These are phyloP conservation scores for Synergus laeviventris DNA, from an alignment of 2,888 invertebrate genomes.

Conservation along the genomic window DNA sequence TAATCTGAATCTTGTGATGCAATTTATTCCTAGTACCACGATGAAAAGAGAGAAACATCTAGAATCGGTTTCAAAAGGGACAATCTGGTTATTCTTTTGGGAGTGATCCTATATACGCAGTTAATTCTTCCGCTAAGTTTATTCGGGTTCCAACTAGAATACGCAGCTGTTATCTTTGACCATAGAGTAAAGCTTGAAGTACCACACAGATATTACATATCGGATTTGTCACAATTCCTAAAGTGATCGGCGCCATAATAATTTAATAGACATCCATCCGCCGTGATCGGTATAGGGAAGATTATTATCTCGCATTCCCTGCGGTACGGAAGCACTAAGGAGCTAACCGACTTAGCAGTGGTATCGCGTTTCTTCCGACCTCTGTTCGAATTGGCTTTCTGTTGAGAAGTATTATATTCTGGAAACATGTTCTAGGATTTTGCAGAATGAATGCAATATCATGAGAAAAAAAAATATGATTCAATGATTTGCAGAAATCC, in stretches of 20 bases:
- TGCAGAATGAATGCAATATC: not conserved
- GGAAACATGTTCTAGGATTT: conserved; percentile 43
- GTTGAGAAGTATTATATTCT: conserved; percentile 43
- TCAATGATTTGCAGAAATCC: not conserved
- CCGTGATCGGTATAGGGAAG: conserved; percentile 49
- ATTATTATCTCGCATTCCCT: conserved; percentile 55
- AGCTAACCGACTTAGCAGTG: conserved; percentile 74
- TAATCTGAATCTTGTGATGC: too few species aligned
- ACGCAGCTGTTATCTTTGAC: conserved; percentile 57
- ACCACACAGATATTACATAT: conserved; percentile 61
- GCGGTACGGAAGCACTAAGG: conserved; percentile 71
- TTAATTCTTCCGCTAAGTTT: conserved; percentile 22
- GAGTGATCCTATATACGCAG: conserved; percentile 46
- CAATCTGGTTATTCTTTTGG: conserved; percentile 28
- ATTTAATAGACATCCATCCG: conserved; percentile 73
- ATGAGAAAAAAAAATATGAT: not conserved
- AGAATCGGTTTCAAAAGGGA: not conserved
- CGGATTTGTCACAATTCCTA: conserved; percentile 75
- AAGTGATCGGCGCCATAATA: conserved; percentile 73
- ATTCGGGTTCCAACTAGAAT: conserved; percentile 31
- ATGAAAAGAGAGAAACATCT: not conserved
- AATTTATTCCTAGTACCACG: not conserved
- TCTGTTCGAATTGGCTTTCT: conserved; percentile 51
- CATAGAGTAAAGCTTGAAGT: conserved; percentile 38
- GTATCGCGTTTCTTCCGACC: conserved; percentile 70